A percentile compares a stretch with the other conserved stretches of the same genome.
phyloP scores from a whole-genome alignment of 2,888 invertebrate species.

The Pollenia amentaria region DNA sequence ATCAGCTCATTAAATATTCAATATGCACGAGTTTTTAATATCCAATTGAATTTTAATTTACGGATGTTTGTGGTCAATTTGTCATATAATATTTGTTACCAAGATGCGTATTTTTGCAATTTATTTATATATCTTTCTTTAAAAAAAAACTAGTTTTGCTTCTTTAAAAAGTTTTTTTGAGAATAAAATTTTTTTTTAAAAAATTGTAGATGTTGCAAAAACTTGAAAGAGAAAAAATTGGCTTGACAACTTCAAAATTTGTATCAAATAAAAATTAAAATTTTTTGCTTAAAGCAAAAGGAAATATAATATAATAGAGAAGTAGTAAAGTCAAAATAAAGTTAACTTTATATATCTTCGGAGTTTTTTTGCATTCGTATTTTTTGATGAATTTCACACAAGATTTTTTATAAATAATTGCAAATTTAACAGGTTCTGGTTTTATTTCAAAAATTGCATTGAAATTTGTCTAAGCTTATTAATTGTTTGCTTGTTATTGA shows the following conservation, averaged over 20 bases:
- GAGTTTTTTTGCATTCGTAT: no score
- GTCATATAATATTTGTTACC: slow-evolving; percentile 16
- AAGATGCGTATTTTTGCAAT: slow-evolving; percentile 52
- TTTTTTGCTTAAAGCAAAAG: no score
- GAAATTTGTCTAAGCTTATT: background rate
- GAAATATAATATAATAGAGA: no score
- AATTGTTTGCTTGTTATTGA: background rate
- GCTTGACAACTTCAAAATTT: no score
- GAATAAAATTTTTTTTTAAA: background rate
- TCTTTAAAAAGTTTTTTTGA: background rate
- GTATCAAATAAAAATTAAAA: no score
- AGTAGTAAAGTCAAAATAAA: no score
- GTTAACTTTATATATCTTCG: no score
- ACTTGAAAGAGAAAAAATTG: background rate
- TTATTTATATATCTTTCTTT: background rate
- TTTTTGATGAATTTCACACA: no score
- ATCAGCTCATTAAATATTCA: slow-evolving; percentile 56
- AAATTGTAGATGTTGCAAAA: background rate
- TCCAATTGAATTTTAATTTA: slow-evolving; percentile 39
- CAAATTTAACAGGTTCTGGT: no score
- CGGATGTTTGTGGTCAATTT: background rate
- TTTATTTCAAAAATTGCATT: no score
- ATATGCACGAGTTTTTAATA: slow-evolving; percentile 51
- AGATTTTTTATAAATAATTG: no score
- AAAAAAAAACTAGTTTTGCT: background rate